Conservation (phyloP, 2,113 vertebrate species). For the Carollia perspicillata region DNA sequence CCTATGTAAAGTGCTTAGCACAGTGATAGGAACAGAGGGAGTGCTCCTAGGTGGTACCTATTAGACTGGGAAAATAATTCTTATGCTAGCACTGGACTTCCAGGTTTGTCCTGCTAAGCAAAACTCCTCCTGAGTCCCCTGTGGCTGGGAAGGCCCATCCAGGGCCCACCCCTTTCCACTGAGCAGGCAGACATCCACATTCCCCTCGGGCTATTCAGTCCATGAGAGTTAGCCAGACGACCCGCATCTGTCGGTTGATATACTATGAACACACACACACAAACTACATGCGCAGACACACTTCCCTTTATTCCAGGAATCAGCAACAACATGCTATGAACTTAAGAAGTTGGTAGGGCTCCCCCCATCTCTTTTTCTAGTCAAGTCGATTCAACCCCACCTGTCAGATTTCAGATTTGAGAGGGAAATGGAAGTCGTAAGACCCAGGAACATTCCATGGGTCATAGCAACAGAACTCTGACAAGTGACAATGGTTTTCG, state of each 20-base stretch:
- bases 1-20: not conserved
- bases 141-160: not conserved
- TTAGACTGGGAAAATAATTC: not conserved
- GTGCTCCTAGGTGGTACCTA: not conserved
- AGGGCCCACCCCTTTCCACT: not conserved
- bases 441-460: not conserved
- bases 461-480: not conserved
- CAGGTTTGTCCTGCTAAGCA: conserved; percentile 28
- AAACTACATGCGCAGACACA: no score
- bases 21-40: not conserved
- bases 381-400: not conserved
- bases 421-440: not conserved
- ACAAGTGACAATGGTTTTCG: not conserved
- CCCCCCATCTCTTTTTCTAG: not conserved
- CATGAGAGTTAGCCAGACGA: not conserved
- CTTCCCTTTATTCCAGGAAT: not conserved
- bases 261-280: not conserved
- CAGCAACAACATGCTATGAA: not conserved
- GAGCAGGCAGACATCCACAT: not conserved
- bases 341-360: not conserved
- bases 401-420: not conserved
- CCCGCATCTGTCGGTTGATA: not conserved
- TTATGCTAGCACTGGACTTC: conserved; percentile 8
- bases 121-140: not conserved
- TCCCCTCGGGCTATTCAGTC: not conserved